Base-by-base conservation (phyloP, 2,797 vertebrate genomes). In the Coccyzus lansbergi region DNA sequence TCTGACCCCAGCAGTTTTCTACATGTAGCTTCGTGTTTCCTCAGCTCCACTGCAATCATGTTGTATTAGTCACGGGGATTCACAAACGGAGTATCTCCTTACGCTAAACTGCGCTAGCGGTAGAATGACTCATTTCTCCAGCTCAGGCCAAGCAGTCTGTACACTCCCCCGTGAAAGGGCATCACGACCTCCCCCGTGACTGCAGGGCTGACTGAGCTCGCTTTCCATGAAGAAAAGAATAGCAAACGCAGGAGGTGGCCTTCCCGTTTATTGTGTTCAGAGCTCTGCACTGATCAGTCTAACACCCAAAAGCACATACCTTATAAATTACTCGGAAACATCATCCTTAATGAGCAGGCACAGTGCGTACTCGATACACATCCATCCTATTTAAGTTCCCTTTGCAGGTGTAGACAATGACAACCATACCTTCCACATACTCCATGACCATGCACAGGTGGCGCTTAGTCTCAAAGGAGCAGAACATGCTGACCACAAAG, bases 381-480 rank as follows among this genome's bases (percentile, higher is more conserved):
- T 25, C 55, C 40, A n/a, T 25, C 22, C 65, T 44, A 10, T 3
- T 51, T 34, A 22, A 49, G 56, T n/a, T 18, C 67, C 53, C 42
- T 70, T 3, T 34, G 77, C 63, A 88, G 81, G 48, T 5, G 38
- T 11, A 68, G 77, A 3, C 16, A 6, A 14, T 2, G 21, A 51
- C 63, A 51, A 3, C 58, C 70, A 7, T 98, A 99, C 99, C 99
- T 98, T 99, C 99, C 70, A 99, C 99, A 4, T 99, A 99, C 95
- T 99, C 99, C 99, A 99, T 99, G 94, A 99, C 99, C 99, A 99
- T 99, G 96, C 99, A 99, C 52, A 99, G 98, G 91, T 99, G 99
- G 31, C 99, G 98, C 89, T 98, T 98, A 51, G 99, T 99, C 98
- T 99, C 99, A 11, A 99, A 99, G 46, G 99, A 99, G 81, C 99